phyloP scores from a whole-genome alignment of 2,797 vertebrate genomes.

The Bryconaethiops microstoma region DNA sequence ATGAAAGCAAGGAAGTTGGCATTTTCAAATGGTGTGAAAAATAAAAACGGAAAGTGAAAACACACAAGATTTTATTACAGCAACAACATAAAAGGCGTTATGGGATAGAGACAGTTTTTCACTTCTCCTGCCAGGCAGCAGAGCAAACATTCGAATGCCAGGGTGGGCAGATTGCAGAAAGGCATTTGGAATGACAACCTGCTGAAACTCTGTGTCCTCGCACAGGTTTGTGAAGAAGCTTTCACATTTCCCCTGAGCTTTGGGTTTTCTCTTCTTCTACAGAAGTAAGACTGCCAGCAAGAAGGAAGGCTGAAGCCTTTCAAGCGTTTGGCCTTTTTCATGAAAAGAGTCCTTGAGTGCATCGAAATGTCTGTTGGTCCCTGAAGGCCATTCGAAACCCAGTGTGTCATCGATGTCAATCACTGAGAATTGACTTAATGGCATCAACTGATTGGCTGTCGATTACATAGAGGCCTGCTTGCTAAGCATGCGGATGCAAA shows the following conservation, averaged over 20 bases:
- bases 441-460: background rate
- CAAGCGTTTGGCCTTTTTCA: constrained; percentile 53
- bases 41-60: background rate
- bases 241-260: constrained; percentile 47
- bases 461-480: background rate
- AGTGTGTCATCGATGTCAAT: constrained; percentile 52
- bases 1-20: too few relatives aligned
- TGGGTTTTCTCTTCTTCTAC: constrained; percentile 44
- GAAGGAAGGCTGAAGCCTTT: constrained; percentile 46
- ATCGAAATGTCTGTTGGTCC: constrained; percentile 58
- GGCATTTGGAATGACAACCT: constrained; percentile 40
- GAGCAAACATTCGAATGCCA: constrained; percentile 43
- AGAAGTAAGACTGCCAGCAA: constrained; percentile 41
- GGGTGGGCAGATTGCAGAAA: constrained; percentile 32
- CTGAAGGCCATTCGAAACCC: constrained; percentile 56
- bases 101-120: constrained; percentile 14
- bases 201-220: constrained; percentile 34
- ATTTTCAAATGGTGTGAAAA: background rate
- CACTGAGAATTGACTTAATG: constrained; percentile 29
- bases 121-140: constrained; percentile 33
- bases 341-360: constrained; percentile 62
- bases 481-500: background rate
- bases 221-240: constrained; percentile 52
- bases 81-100: background rate
- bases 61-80: too few relatives aligned